Evolutionary conservation across 2,113 vertebrate species (phyloP).

Genomic region (Ranitomeya imitator): DNA sequence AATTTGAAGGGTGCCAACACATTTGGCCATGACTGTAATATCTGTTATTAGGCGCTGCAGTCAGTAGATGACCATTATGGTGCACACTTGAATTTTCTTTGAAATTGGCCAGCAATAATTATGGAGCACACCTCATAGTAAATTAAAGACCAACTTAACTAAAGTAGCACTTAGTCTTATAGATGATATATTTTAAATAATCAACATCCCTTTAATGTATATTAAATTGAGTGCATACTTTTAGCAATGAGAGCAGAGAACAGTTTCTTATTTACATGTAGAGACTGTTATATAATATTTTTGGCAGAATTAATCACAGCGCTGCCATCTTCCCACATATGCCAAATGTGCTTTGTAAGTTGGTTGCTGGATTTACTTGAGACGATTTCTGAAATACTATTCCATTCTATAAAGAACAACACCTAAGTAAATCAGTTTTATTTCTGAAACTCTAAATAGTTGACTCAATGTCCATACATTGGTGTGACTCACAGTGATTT

Average conservation of each 20-base stretch:
- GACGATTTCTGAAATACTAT: constrained; percentile 10
- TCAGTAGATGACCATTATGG: no score
- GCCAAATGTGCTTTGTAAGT: constrained; percentile 52
- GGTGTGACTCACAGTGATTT: no score
- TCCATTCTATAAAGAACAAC: neutral
- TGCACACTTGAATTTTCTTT: no score
- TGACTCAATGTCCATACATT: neutral
- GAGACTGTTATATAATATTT: constrained; percentile 38
- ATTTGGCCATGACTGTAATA: no score
- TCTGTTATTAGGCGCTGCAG: no score
- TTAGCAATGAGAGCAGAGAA: neutral
- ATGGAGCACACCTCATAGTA: no score
- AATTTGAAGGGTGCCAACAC: no score
- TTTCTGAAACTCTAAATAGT: neutral
- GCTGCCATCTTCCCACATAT: constrained; percentile 53
- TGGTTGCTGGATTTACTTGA: neutral
- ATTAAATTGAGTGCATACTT: neutral
- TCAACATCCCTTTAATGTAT: no score
- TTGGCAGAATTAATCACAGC: constrained; percentile 29
- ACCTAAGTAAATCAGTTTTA: neutral
- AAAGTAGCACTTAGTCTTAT: no score
- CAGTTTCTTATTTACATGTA: neutral
- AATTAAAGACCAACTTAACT: no score
- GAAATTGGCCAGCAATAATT: no score
- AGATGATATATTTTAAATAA: no score